These are phyloP conservation scores for Nematolebias whitei DNA, from an alignment of 2,113 vertebrate genomes.

Conservation along the genomic window DNA sequence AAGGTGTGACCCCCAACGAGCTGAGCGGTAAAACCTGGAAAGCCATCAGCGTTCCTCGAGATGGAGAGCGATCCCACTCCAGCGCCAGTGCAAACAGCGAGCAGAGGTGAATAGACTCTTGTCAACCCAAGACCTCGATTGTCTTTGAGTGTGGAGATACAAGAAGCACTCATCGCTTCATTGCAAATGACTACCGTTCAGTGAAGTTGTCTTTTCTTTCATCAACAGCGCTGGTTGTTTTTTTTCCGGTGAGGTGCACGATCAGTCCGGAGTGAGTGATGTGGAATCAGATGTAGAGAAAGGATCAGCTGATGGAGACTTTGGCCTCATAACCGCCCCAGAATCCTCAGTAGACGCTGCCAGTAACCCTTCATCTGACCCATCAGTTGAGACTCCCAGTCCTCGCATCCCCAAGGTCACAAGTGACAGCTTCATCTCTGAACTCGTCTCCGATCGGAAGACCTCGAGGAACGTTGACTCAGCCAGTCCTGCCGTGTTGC, in stretches of 20 bases:
- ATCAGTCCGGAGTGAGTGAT: conserved; percentile 79
- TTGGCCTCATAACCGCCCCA: background rate
- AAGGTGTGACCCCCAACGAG: conserved; percentile 91
- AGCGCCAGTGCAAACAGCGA: conserved; percentile 86
- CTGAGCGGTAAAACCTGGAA: conserved; percentile 96
- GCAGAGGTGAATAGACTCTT: conserved; percentile 82
- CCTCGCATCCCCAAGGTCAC: conserved; percentile 80
- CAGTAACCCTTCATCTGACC: conserved; percentile 16
- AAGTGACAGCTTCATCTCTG: conserved; percentile 84
- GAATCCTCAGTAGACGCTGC: conserved; percentile 21
- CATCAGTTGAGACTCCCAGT: conserved; percentile 42
- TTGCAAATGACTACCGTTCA: too few relatives aligned
- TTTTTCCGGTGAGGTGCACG: conserved; percentile 90
- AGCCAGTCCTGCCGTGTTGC: conserved; percentile 45
- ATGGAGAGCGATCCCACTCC: conserved; percentile 87
- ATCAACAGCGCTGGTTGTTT: conserved; percentile 90
- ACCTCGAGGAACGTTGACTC: conserved; percentile 6
- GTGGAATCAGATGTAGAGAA: conserved; percentile 80
- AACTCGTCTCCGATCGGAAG: conserved; percentile 78
- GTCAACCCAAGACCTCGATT: background rate
- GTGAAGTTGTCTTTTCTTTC: conserved; percentile 8
- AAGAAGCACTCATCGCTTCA: too few relatives aligned
- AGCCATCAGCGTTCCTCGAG: conserved; percentile 80
- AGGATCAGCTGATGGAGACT: conserved; percentile 35
- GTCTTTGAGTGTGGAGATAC: background rate